These are phyloP conservation scores for Halesus radiatus DNA, from an alignment of 1,140 invertebrate genomes.

Conservation along the genomic window DNA sequence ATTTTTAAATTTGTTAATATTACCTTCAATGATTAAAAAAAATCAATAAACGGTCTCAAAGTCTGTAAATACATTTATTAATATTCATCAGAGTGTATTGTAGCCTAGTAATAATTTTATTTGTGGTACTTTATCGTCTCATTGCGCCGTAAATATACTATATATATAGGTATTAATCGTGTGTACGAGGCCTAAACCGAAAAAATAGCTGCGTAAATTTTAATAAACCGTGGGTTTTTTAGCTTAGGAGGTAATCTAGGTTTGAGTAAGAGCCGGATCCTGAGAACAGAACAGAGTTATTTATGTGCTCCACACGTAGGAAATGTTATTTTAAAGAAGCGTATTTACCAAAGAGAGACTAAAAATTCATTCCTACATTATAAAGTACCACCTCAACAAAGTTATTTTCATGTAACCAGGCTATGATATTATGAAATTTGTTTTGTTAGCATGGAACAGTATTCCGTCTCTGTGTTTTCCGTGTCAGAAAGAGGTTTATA, in stretches of 20 bases:
- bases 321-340: not conserved
- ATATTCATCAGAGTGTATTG: too few relatives aligned
- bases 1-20: too few relatives aligned
- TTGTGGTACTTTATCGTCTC: too few relatives aligned
- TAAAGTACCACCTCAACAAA: not conserved
- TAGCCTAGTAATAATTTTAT: too few relatives aligned
- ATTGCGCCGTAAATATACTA: too few relatives aligned
- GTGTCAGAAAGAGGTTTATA: too few relatives aligned
- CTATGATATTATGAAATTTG: too few relatives aligned
- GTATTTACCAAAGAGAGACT: not conserved
- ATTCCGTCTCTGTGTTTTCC: not conserved
- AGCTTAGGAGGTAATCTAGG: not conserved
- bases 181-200: not conserved
- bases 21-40: too few relatives aligned
- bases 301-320: slow-evolving; percentile 5
- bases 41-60: too few relatives aligned
- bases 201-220: not conserved
- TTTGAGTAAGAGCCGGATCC: slow-evolving; percentile 23
- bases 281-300: not conserved
- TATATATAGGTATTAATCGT: too few relatives aligned
- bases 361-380: not conserved
- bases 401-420: too few relatives aligned
- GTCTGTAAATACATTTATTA: too few relatives aligned
- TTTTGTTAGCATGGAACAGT: not conserved
- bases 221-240: slow-evolving; percentile 15